Conservation (phyloP, 2,888 invertebrate species). For the Scelioninae gen. 1 region DNA sequence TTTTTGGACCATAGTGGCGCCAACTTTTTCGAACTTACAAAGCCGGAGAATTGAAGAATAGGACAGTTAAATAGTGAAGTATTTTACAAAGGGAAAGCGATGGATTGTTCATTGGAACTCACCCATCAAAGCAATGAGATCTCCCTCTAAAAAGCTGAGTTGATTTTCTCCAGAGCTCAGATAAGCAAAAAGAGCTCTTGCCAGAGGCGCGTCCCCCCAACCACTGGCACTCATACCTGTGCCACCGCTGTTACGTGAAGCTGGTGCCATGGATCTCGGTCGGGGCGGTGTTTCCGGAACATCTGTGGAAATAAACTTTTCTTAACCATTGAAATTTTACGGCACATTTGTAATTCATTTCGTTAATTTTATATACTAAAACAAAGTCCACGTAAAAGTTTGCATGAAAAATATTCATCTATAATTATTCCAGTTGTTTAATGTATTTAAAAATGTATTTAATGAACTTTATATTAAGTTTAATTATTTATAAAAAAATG, state of each 20-base stretch:
- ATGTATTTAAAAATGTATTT: too few species aligned
- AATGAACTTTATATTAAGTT: too few species aligned
- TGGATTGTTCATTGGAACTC: slow-evolving; percentile 68
- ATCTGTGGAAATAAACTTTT: slow-evolving; percentile 75
- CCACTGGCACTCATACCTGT: slow-evolving; percentile 75
- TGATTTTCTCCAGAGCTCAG: slow-evolving; percentile 95
- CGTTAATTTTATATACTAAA: too few species aligned
- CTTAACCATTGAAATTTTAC: slow-evolving; percentile 18
- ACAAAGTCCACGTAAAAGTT: too few species aligned
- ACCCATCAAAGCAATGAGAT: slow-evolving; percentile 93
- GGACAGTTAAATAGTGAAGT: slow-evolving; percentile 46
- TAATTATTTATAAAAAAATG: too few species aligned
- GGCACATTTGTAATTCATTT: too few species aligned
- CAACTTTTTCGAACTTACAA: slow-evolving; percentile 46
- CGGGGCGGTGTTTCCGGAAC: slow-evolving; percentile 85
- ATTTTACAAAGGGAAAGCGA: slow-evolving; percentile 47
- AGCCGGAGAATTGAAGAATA: slow-evolving; percentile 28
- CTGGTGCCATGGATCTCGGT: slow-evolving; percentile 88
- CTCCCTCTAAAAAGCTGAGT: slow-evolving; percentile 95
- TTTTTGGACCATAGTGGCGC: too few species aligned
- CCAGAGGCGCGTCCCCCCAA: slow-evolving; percentile 90
- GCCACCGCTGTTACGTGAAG: slow-evolving; percentile 80
- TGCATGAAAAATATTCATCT: too few species aligned
- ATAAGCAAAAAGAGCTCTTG: slow-evolving; percentile 95
- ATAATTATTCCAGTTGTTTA: too few species aligned